Conservation (phyloP, 2,797 vertebrate species). For the Otolemur crassicaudatus region DNA sequence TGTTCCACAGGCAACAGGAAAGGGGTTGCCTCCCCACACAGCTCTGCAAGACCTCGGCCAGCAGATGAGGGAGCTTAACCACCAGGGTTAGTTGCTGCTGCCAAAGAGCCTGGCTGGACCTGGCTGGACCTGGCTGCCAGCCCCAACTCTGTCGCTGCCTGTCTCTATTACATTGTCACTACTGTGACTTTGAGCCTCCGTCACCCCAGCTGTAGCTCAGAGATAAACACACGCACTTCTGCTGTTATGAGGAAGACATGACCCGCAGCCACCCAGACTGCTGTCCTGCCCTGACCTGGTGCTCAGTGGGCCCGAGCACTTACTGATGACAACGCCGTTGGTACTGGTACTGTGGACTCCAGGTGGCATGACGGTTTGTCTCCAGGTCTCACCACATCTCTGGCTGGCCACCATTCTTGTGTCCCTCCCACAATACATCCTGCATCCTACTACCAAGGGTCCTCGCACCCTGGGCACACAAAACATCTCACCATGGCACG, state of each 20-base stretch:
- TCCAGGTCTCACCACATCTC: fast-evolving
- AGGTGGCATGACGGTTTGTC: too few relatives aligned
- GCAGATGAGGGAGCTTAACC: too few relatives aligned
- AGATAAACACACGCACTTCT: background rate
- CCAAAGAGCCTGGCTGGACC: background rate
- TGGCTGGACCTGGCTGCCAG: background rate
- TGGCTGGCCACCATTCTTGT: fast-evolving
- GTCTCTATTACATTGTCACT: fast-evolving
- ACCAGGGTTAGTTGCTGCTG: fast-evolving
- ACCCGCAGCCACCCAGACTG: fast-evolving
- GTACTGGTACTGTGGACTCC: background rate
- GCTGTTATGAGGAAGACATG: fast-evolving
- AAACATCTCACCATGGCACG: background rate
- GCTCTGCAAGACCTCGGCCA: too few relatives aligned
- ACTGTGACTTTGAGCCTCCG: background rate
- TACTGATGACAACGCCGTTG: background rate
- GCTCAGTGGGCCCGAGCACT: fast-evolving
- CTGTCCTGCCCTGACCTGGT: fast-evolving
- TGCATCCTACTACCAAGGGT: fast-evolving
- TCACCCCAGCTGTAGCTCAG: background rate
- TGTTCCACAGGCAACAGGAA: fast-evolving
- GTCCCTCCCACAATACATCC: background rate
- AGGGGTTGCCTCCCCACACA: too few relatives aligned
- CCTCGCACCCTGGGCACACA: background rate
- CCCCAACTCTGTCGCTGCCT: fast-evolving